phyloP scores from a whole-genome alignment of 2,888 invertebrate species.

The Eretmocerus hayati region DNA sequence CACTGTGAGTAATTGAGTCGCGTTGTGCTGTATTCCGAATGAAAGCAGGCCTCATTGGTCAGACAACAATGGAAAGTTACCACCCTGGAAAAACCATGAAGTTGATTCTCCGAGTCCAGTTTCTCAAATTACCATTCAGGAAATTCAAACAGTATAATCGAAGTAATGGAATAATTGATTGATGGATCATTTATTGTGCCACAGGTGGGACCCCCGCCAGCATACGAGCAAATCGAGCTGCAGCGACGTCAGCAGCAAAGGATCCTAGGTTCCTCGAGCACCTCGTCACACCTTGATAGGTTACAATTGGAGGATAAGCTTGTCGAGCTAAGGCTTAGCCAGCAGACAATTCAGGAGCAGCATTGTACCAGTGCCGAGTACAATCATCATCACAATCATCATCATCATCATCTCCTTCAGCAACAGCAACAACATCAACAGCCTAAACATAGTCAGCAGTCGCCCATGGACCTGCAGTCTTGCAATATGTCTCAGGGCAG shows the following conservation, averaged over 20 bases:
- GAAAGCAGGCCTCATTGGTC: no score
- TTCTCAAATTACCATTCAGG: background rate
- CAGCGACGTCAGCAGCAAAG: slow-evolving; percentile 52
- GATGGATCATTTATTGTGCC: background rate
- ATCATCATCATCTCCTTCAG: no score
- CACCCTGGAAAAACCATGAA: background rate
- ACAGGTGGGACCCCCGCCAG: slow-evolving; percentile 48
- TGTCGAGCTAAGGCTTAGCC: slow-evolving; percentile 55
- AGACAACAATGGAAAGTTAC: no score
- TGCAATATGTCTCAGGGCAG: slow-evolving; percentile 56
- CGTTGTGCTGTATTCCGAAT: no score
- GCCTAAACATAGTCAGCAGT: slow-evolving; percentile 36
- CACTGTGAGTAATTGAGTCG: background rate
- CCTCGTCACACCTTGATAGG: slow-evolving; percentile 33
- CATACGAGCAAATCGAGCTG: slow-evolving; percentile 63
- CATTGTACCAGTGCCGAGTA: slow-evolving; percentile 23
- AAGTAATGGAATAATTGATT: background rate
- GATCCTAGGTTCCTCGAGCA: slow-evolving; percentile 25
- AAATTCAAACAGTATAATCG: background rate
- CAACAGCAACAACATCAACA: slow-evolving; percentile 25
- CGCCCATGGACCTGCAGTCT: slow-evolving; percentile 42
- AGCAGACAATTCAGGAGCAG: slow-evolving; percentile 39
- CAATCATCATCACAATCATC: no score
- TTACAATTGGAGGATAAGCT: slow-evolving; percentile 44
- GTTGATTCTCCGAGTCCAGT: background rate